A percentile compares a stretch with the other conserved stretches of the same genome.
These are phyloP conservation scores for Psilanteris sp. DNA, from an alignment of 1,140 invertebrate species.

Conservation along the genomic window DNA sequence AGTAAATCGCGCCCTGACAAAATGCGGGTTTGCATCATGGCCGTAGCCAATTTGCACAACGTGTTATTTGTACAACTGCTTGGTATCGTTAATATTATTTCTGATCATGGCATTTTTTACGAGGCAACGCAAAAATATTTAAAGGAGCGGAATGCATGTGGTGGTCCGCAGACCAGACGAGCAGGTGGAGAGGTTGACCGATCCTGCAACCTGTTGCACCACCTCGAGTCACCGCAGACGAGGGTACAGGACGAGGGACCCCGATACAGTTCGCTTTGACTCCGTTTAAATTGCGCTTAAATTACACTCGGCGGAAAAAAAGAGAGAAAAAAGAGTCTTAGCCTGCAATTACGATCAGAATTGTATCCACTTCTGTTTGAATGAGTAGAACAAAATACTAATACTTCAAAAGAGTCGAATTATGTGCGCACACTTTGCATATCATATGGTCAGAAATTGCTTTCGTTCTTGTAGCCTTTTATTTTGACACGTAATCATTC, in stretches of 20 bases:
- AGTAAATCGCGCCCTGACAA: conserved; percentile 29
- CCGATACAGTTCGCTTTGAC: conserved; percentile 45
- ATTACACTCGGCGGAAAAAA: conserved; percentile 37
- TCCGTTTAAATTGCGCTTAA: conserved; percentile 57
- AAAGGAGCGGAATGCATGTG: conserved; percentile 41
- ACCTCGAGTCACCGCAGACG: conserved; percentile 57
- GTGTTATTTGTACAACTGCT: conserved; percentile 48
- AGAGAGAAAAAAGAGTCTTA: background rate
- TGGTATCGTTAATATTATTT: conserved; percentile 37
- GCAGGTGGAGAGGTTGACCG: conserved; percentile 69
- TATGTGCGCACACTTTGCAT: conserved; percentile 40
- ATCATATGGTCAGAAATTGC: conserved; percentile 35
- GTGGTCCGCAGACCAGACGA: conserved; percentile 68
- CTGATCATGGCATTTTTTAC: conserved; percentile 23
- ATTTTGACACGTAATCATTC: conserved; percentile 36
- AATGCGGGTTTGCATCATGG: conserved; percentile 20
- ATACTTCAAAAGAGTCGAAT: conserved; percentile 16
- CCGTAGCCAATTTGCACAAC: conserved; percentile 28
- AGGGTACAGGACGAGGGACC: conserved; percentile 36
- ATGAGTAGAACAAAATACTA: conserved; percentile 44
- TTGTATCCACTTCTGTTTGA: conserved; percentile 40
- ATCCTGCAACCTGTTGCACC: conserved; percentile 67
- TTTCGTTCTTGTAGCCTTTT: conserved; percentile 13
- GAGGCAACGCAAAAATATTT: conserved; percentile 39
- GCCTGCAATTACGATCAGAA: conserved; percentile 37